A percentile compares a stretch with the other conserved stretches of the same genome.
These are phyloP conservation scores for Calypte anna DNA, from an alignment of 2,113 vertebrate genomes.

Conservation along the genomic window DNA sequence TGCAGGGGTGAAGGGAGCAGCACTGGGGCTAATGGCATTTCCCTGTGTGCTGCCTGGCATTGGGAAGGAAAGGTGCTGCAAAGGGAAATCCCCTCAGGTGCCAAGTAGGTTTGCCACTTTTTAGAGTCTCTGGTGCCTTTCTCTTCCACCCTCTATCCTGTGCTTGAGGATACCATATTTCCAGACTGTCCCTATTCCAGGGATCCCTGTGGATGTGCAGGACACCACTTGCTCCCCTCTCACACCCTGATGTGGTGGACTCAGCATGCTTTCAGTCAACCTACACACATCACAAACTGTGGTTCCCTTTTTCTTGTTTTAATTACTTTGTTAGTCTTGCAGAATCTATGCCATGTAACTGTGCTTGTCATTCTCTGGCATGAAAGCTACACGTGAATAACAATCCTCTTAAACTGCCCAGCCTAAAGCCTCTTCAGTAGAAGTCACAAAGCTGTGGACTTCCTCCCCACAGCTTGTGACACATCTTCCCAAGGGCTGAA, in stretches of 20 bases:
- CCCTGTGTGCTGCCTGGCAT: not conserved
- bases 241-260: not conserved
- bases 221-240: not conserved
- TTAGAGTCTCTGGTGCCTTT: not conserved
- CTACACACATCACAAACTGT: not conserved
- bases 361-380: not conserved
- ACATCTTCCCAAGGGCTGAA: not conserved
- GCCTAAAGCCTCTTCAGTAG: not conserved
- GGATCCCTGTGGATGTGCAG: not conserved
- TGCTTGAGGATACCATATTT: not conserved
- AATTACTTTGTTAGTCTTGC: not conserved
- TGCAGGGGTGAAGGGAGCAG: not conserved
- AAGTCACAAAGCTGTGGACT: not conserved
- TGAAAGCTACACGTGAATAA: not conserved
- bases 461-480: not conserved
- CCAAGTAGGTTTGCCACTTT: not conserved
- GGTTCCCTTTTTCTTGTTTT: not conserved
- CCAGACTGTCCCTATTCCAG: not conserved
- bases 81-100: not conserved
- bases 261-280: not conserved
- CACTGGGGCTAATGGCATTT: accelerated
- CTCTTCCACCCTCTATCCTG: not conserved
- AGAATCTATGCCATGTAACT: not conserved
- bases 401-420: not conserved
- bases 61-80: not conserved